These are phyloP conservation scores for Himalopsyche phryganea DNA, from an alignment of 1,140 invertebrate species.

Conservation along the genomic window DNA sequence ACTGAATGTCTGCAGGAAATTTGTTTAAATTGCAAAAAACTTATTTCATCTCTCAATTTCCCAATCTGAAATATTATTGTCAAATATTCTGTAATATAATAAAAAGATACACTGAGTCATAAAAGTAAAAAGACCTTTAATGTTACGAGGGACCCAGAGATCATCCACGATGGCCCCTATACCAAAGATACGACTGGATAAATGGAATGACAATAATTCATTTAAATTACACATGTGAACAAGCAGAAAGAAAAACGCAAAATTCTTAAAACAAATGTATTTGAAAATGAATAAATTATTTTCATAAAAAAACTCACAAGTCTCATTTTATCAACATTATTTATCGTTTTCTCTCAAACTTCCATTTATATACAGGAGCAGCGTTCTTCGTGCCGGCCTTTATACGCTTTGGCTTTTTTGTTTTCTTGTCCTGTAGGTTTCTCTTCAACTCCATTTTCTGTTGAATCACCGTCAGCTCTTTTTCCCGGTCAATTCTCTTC, in stretches of 20 bases:
- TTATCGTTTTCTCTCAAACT: slow-evolving; percentile 78
- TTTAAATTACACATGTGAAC: no score
- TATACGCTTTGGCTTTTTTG: slow-evolving; percentile 63
- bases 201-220: no score
- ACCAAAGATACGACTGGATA: no score
- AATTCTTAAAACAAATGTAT: background rate
- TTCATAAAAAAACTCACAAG: slow-evolving; percentile 11
- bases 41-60: no score
- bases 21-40: no score
- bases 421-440: slow-evolving; percentile 64
- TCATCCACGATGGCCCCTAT: no score
- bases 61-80: no score
- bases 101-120: no score
- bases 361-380: slow-evolving; percentile 83
- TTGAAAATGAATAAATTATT: slow-evolving; percentile 13
- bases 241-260: background rate
- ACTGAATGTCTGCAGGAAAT: no score
- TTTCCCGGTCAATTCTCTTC: slow-evolving; percentile 79
- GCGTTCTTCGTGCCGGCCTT: slow-evolving; percentile 62
- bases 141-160: no score
- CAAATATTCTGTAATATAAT: no score
- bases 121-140: no score
- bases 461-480: slow-evolving; percentile 74
- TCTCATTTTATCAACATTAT: slow-evolving; percentile 10
- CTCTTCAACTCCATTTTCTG: slow-evolving; percentile 80